Conservation (phyloP, 2,113 vertebrate species). For the Paralichthys olivaceus region DNA sequence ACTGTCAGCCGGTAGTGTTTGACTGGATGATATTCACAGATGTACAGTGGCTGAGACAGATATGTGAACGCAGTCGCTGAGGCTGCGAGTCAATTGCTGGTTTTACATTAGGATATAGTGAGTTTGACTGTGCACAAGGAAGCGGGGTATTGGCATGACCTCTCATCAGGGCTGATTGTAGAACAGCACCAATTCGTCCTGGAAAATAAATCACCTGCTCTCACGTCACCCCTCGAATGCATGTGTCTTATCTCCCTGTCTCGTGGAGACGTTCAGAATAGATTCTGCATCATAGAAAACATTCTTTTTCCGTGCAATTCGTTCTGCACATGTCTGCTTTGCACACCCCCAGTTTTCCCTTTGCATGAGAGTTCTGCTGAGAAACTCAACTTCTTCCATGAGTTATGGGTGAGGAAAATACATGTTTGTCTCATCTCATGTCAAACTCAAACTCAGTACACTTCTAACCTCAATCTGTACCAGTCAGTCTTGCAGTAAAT, state of each 20-base stretch:
- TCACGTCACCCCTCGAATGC: slow-evolving; percentile 15
- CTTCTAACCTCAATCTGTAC: background rate
- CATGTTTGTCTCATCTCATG: background rate
- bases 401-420: background rate
- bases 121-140: slow-evolving; percentile 26
- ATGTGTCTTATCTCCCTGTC: slow-evolving; percentile 2
- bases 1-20: background rate
- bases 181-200: slow-evolving; percentile 14
- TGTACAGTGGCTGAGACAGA: background rate
- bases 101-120: background rate
- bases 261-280: background rate
- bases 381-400: background rate
- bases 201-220: slow-evolving; percentile 24
- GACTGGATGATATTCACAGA: background rate
- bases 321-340: background rate
- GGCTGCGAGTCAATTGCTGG: slow-evolving; percentile 7
- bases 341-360: background rate
- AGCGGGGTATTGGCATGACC: slow-evolving; percentile 1
- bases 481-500: background rate
- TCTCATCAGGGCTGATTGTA: background rate
- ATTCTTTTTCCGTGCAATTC: background rate
- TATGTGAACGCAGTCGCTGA: slow-evolving; percentile 15
- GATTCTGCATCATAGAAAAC: background rate
- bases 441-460: background rate
- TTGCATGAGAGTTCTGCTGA: background rate